Evolutionary conservation across 2,888 invertebrate genomes (phyloP), one percentile per base, ranked within the genome.

Genomic region (Synergus itoensis): DNA sequence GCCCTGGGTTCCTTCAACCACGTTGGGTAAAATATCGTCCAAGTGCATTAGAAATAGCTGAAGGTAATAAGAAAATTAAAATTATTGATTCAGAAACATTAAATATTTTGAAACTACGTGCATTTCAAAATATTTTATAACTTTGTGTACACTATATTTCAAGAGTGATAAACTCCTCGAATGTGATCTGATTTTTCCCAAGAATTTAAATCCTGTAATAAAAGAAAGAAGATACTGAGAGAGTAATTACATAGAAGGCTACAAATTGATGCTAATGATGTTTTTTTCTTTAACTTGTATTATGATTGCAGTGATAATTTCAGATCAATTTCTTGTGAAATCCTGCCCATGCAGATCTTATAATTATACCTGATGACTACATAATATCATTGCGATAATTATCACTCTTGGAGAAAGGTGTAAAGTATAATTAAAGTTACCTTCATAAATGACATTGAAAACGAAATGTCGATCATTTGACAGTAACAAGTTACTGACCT

Each of bases 21-120:
- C 93, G 79, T 94, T 94, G 0, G 95, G 95, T 67, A 96, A 94
- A 73, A 97, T 95, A 85, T 97, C 96, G 86, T 98, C 97, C 94
- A 97, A 94, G 89, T 98, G 97, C 85, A 98, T 94, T 12, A 98
- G 93, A 91, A 98, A 97, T 64, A 98, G 92, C 98, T 98, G 92
- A 45, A 93, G 92, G 77, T 81, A 82, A n/a, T 7, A 41, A 21
- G 4, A 21, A 60, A 21, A 53, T 36, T 8, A 3, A 28, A 16
- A 48, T 53, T 9, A 65, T 11, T 1, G 43, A 11, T 43, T 36
- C 36, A 5, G 5, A 5, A 36, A 36, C 5, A 36, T 36, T 36
- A 36, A 36, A 7, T 36, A 36, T 36, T 36, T 36, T 36, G 4
- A 36, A 36, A 36, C 5, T 36, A 7, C 36, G 36, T 7, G 5